phyloP scores from a whole-genome alignment of 2,797 vertebrate genomes.

The Xyrichtys novacula region DNA sequence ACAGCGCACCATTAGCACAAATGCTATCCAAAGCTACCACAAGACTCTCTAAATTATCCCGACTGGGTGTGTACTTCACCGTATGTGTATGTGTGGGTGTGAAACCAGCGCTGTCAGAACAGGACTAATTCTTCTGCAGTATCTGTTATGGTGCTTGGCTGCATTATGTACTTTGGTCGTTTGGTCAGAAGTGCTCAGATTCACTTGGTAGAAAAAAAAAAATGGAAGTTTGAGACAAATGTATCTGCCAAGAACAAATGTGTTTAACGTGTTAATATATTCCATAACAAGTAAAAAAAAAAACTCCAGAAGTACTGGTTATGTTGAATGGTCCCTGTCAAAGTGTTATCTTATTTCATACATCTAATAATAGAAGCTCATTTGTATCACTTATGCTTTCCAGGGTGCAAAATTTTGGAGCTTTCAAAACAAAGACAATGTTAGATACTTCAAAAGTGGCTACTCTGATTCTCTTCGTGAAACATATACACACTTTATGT shows the following conservation, averaged over 20 bases:
- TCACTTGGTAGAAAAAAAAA: background rate
- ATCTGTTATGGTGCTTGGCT: conserved; percentile 13
- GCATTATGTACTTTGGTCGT: conserved; percentile 35
- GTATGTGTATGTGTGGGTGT: background rate
- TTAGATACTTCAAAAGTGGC: too few species aligned
- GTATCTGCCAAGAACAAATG: background rate
- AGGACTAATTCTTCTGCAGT: conserved; percentile 37
- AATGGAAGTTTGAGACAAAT: background rate
- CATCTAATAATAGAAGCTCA: too few species aligned
- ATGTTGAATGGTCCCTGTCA: background rate
- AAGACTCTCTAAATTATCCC: conserved; percentile 75
- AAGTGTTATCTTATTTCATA: too few species aligned
- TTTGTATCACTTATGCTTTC: too few species aligned
- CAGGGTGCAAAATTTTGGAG: too few species aligned
- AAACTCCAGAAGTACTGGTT: background rate
- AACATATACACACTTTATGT: too few species aligned
- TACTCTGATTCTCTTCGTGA: too few species aligned
- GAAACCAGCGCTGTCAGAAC: conserved; percentile 1
- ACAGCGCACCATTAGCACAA: conserved; percentile 70
- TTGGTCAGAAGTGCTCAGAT: conserved; percentile 13
- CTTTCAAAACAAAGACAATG: too few species aligned
- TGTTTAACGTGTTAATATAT: background rate
- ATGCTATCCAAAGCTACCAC: conserved; percentile 77
- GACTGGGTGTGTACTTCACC: conserved; percentile 22
- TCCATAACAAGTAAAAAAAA: background rate